Evolutionary conservation across 1,140 invertebrate species (phyloP), one percentile per base, ranked within the genome.

Genomic region (Nixonia krombeini): DNA sequence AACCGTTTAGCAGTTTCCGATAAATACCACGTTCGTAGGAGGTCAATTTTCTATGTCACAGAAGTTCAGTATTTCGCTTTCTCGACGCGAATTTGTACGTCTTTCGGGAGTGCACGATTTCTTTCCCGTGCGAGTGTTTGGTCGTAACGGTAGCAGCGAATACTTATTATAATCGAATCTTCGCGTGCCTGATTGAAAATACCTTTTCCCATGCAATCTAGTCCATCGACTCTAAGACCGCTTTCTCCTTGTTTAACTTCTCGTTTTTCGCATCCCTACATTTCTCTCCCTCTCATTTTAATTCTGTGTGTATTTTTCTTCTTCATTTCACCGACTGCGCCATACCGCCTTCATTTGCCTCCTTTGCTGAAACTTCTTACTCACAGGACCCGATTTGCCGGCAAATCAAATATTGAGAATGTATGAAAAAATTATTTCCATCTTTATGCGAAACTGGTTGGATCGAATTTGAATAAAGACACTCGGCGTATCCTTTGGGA

Each of bases 231-330:
- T 47, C 2, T 21, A 15, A 50, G 31, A 55, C 35, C 51, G 44
- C 47, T 28, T n/a, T 21, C 10, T n/a, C 33, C 33, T 58, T 44
- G 17, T 56, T 56, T 28, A 40, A 52, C 53, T 45, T 35, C 40
- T 18, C 45, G 31, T 42, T 42, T 42, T 42, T 15, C 7, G 9
- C 15, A 12, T 35, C 3, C 8, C 12, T 21, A 21, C n/a, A n/a
- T n/a, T n/a, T n/a, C 25, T 9, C 25, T 26, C 9, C 9, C 38
- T 23, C 29, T 31, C 15, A 2, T 37, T 64, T 50, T 50, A 56
- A 41, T 62, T 40, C 23, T 21, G 18, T 21, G 18, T 42, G 18
- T 38, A 35, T 49, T 62, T 62, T 62, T 57, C 46, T 49, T 33
- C 49, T 47, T 57, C 41, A 44, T 33, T 52, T 37, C 33, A 21